Conservation (phyloP, 1,140 invertebrate species). For the Episyrphus balteatus region DNA sequence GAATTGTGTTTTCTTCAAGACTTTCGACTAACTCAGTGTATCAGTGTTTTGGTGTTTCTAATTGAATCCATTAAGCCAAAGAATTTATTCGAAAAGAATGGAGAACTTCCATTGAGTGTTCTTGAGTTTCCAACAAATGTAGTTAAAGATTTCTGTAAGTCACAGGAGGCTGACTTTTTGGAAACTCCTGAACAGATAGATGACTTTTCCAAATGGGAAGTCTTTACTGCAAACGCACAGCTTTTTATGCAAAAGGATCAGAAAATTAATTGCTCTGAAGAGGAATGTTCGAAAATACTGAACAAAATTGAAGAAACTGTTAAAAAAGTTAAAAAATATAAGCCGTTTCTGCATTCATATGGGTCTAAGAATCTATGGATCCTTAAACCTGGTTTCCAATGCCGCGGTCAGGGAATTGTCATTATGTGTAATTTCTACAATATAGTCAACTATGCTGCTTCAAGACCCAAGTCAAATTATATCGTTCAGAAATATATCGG, state of each 20-base stretch:
- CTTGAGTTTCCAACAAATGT: too few relatives aligned
- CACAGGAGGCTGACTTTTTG: too few relatives aligned
- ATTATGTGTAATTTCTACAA: constrained; percentile 42
- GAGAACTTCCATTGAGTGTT: neutral
- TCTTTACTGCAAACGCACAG: too few relatives aligned
- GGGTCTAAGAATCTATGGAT: constrained; percentile 85
- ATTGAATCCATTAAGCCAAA: constrained; percentile 36
- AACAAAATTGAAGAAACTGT: too few relatives aligned
- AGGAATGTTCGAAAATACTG: too few relatives aligned
- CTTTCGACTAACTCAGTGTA: constrained; percentile 67
- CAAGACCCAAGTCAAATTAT: constrained; percentile 56
- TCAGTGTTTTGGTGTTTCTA: constrained; percentile 69
- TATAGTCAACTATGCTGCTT: constrained; percentile 52
- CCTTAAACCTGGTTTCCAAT: constrained; percentile 78
- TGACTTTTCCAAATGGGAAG: too few relatives aligned
- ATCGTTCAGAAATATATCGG: constrained; percentile 91
- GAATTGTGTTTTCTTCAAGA: constrained; percentile 41
- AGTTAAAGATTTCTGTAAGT: too few relatives aligned
- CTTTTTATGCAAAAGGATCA: too few relatives aligned
- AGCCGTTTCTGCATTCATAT: constrained; percentile 37
- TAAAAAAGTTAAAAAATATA: too few relatives aligned
- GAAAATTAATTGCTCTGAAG: too few relatives aligned
- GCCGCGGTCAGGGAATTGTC: constrained; percentile 74
- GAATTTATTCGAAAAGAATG: neutral
- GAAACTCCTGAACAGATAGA: too few relatives aligned